Evolutionary conservation across 2,888 invertebrate genomes (phyloP), one percentile per base, ranked within the genome.

Genomic region (Calliphora vomitoria): DNA sequence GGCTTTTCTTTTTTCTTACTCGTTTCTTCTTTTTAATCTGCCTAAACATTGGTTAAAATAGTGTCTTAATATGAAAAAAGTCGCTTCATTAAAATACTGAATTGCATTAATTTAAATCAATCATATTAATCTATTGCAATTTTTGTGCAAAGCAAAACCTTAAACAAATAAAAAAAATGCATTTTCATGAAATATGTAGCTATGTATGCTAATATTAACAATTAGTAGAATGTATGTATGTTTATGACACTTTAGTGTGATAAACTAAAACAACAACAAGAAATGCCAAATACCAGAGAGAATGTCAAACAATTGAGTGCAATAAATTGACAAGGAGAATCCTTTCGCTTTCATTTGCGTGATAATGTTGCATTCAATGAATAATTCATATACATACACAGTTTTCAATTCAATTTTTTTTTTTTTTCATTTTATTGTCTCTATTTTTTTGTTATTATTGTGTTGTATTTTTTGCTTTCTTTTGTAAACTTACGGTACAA

Each of bases 321-420:
- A 71, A 75, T 62, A 31, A 75, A 62, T 60, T 60, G 4, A 68
- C 35, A 58, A 25, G 4, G 58, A 82, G 78, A 85, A 87, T 85
- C 85, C 87, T 87, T 87, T 87, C 82, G 85, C 85, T 87, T 87
- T 87, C 78, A 79, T 74, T 82, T 82, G 82, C 78, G 72, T 82
- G 81, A 84, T 55, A 78, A 81, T 60, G 74, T 78, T 66, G n/a
- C 55, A 78, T 81, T 87, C 68, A 85, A 79, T 82, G 79, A 82
- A 85, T 85, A 82, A 85, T 82, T 85, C 75, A 79, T 38, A 3
- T 58, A 31, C 72, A 35, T 71, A 47, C 31, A 79, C 44, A 62
- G n/a, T 68, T 20, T 60, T 55, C 58, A 47, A 44, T 79, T 75
- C 2, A 18, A 31, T 10, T 55, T 55, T 74, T 47, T 82, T 79